These are phyloP conservation scores for Catharus minimus DNA, from an alignment of 2,113 vertebrate species.

Conservation along the genomic window DNA sequence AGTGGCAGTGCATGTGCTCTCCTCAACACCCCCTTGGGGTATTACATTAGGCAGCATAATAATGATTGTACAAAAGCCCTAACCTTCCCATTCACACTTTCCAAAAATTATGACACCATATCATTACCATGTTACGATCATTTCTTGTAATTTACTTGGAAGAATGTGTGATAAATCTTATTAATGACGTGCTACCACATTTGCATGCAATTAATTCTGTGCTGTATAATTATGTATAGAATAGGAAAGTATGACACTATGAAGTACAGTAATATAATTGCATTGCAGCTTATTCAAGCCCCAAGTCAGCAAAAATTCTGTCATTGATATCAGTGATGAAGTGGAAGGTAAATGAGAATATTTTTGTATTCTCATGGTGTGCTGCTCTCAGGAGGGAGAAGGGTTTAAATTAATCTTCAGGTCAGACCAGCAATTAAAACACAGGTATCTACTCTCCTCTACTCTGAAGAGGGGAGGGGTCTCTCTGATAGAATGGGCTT, in stretches of 20 bases:
- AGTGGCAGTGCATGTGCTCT: background rate
- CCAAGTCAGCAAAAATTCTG: background rate
- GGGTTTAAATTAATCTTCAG: background rate
- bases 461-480: background rate
- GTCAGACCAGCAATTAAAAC: background rate
- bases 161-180: background rate
- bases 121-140: background rate
- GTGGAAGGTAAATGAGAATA: constrained; percentile 10
- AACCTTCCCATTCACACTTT: background rate
- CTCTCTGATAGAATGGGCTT: background rate
- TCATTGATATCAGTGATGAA: background rate
- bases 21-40: background rate
- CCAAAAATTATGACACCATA: background rate
- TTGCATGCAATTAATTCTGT: constrained; percentile 23
- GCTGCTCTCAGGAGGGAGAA: background rate
- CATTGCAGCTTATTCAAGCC: constrained; percentile 3
- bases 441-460: background rate
- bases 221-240: constrained; percentile 18
- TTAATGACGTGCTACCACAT: background rate
- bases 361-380: background rate
- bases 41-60: background rate
- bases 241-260: background rate
- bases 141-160: constrained; percentile 14
- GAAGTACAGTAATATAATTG: constrained; percentile 18
- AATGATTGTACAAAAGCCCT: background rate